Evolutionary conservation across 2,888 invertebrate genomes (phyloP), one percentile per base, ranked within the genome.

Genomic region (Mythimna impura): DNA sequence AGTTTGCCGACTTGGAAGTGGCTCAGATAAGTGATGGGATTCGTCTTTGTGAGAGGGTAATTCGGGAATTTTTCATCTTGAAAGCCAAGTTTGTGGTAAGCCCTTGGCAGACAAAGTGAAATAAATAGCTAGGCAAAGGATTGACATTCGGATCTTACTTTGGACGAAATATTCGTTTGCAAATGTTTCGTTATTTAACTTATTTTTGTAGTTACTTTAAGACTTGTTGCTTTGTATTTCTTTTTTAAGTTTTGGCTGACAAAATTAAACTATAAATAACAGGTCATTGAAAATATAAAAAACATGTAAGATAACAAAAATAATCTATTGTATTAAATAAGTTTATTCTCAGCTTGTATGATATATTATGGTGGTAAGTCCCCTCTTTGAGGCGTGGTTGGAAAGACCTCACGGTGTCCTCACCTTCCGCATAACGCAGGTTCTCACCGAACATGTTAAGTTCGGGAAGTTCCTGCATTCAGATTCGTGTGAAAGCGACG

Each of bases 21-120:
- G 80, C 80, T 78, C 66, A 76, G 77, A 79, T 86, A 86, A 84
- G 73, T 82, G 80, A 81, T 71, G 72, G 83, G 70, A 54, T 73
- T 81, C 57, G 76, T 71, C 76, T 80, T 65, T 71, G 70, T 76
- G 71, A 74, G 62, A 71, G 71, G 72, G 80, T 81, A 76, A 81
- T 80, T 80, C 80, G 60, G 66, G 57, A 75, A 71, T 75, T 80
- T 83, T 83, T 71, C 80, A 61, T 79, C 75, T 68, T 80, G 75
- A 81, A 75, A 66, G 75, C 83, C 54, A 81, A 71, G 80, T 78
- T 79, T 66, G 73, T 69, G 82, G 79, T 64, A 73, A 68, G 60
- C 43, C 43, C 54, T 78, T 66, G 10, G 62, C 67, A 71, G 63
- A 68, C 82, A 82, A 82, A 82, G 62, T 82, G 68, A 78, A 69